Evolutionary conservation across 2,113 vertebrate species (phyloP), one percentile per base, ranked within the genome.

Genomic region (Mobula hypostoma): DNA sequence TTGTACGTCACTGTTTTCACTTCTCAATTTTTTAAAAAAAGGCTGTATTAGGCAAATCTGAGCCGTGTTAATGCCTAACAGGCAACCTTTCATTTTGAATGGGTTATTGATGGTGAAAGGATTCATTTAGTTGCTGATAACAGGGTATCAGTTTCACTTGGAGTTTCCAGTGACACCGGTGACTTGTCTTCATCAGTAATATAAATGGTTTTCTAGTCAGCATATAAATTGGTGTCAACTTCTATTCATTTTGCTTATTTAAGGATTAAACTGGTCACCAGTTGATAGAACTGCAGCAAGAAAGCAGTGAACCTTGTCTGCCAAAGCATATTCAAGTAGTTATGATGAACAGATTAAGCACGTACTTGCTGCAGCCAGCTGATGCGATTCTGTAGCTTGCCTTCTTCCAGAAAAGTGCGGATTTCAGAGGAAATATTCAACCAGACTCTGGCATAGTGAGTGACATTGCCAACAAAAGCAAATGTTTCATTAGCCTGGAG

Each of bases 401-500:
- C 98, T 90, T 98, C 98, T 95, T 98, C 97, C 96, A 99, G 95
- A 91, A 98, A 98, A 48, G 96, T 95, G 80, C 98, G 97, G 91
- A 99, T 98, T 97, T 98, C 98, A 0, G 98, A 95, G 0, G 99
- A 99, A 95, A 98, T 98, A 96, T 98, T 99, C 94, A 99, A 97
- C 99, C 98, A 99, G 0, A 97, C 96, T 74, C 96, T 97, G 72
- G 99, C 98, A 0, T 99, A 99, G 95, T 97, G 98, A 0, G 98
- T 99, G 96, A 99, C 98, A 0, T 99, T 99, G 94, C 98, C 99
- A 56, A 99, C 97, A 0, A 99, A 98, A 11, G 98, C 98, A 29
- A 99, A 99, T 0, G 99, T 99, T 97, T 99, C 98, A 0, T 99
- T 99, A 94, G 98, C 99, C 99, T 99, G 90, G 0, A 93, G 70